A percentile compares a stretch with the other conserved stretches of the same genome.
Evolutionary conservation across 30 jellyfish, hydroid and myxozoan genomes (phyloP).

Genomic region (Aurelia aurita): DNA sequence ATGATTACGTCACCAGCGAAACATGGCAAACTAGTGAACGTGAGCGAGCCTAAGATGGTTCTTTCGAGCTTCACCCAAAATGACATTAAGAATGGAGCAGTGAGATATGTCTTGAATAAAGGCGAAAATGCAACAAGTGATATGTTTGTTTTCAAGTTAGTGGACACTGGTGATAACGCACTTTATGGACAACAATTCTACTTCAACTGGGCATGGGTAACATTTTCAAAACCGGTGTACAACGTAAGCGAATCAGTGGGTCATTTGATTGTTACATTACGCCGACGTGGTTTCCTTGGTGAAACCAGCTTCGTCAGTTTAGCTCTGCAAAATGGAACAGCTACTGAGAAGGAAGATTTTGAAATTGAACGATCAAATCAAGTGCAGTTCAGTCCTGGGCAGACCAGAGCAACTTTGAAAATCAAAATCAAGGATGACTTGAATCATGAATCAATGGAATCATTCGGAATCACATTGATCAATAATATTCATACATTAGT

Average conservation of each 20-base stretch:
- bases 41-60: slow-evolving; percentile 23
- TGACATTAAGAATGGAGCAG: slow-evolving; percentile 67
- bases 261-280: slow-evolving; percentile 54
- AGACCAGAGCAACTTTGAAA: slow-evolving; percentile 65
- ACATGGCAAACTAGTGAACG: slow-evolving; percentile 80
- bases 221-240: slow-evolving; percentile 51
- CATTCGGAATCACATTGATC: slow-evolving; percentile 53
- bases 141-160: slow-evolving; percentile 77
- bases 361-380: slow-evolving; percentile 56
- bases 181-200: slow-evolving; percentile 78
- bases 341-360: slow-evolving; percentile 66
- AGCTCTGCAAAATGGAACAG: slow-evolving; percentile 72
- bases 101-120: slow-evolving; percentile 68
- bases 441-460: slow-evolving; percentile 69
- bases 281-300: slow-evolving; percentile 89
- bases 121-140: slow-evolving; percentile 83
- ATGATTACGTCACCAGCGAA: slow-evolving; percentile 74
- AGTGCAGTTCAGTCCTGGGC: slow-evolving; percentile 91
- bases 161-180: slow-evolving; percentile 83
- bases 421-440: slow-evolving; percentile 76
- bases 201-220: slow-evolving; percentile 96
- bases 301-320: slow-evolving; percentile 81
- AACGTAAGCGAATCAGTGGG: slow-evolving; percentile 83
- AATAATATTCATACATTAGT: slow-evolving; percentile 63
- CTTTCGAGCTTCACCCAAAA: slow-evolving; percentile 77